A percentile compares a stretch with the other conserved stretches of the same genome.
Conservation (phyloP, 2,888 invertebrate genomes). For the Tenodera sinensis region DNA sequence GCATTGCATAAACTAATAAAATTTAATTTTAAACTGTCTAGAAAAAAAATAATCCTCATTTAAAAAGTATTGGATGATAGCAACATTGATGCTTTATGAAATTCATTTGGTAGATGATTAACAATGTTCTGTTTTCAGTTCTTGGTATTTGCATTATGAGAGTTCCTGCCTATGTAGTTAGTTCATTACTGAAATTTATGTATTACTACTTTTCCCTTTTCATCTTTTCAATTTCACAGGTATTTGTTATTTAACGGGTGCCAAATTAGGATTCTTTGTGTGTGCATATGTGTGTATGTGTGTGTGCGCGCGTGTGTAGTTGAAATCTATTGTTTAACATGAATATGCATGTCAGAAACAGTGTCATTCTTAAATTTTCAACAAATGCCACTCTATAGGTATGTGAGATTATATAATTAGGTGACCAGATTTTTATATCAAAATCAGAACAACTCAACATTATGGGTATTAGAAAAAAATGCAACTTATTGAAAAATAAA, state of each 20-base stretch:
- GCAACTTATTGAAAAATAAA: too few relatives aligned
- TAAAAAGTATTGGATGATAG: not conserved
- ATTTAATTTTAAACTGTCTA: not conserved
- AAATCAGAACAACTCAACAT: too few relatives aligned
- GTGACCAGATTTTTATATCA: too few relatives aligned
- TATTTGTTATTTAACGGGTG: not conserved
- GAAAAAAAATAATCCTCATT: not conserved
- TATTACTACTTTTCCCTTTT: not conserved
- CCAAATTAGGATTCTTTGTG: not conserved
- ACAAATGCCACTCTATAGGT: too few relatives aligned
- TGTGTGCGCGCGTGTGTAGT: not conserved
- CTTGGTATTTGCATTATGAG: conserved; percentile 4
- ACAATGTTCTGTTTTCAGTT: not conserved
- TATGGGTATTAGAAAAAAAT: too few relatives aligned
- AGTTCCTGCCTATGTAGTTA: conserved; percentile 8
- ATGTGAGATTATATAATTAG: too few relatives aligned
- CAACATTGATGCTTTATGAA: not conserved
- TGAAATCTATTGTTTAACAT: not conserved
- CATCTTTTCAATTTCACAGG: conserved; percentile 1
- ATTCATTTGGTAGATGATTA: not conserved
- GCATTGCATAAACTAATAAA: not conserved
- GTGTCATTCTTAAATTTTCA: too few relatives aligned
- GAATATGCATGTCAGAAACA: too few relatives aligned
- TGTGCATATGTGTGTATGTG: not conserved
- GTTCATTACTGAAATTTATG: not conserved